Percentiles rank a stretch among this genome's conserved stretches.
These are phyloP conservation scores for Callaeas wilsoni DNA, from an alignment of 2,113 vertebrate genomes.

Conservation along the genomic window DNA sequence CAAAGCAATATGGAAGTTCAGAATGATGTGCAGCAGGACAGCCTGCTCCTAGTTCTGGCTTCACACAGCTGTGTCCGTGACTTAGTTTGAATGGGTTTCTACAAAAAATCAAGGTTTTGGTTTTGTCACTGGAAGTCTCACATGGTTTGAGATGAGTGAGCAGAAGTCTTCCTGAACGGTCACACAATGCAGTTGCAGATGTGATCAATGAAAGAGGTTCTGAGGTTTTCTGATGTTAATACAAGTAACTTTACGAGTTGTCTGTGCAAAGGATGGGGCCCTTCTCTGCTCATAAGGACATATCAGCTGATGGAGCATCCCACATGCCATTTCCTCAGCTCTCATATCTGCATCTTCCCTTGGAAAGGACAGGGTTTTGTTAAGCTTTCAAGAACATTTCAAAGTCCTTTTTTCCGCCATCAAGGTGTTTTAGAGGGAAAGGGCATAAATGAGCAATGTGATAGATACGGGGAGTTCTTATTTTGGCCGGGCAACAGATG, in stretches of 20 bases:
- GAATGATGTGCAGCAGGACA: neutral
- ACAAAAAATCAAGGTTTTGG: neutral
- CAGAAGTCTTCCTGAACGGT: neutral
- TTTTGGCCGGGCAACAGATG: conserved; percentile 35
- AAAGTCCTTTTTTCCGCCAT: neutral
- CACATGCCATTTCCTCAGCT: neutral
- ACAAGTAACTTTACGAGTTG: neutral
- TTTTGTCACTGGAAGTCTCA: neutral
- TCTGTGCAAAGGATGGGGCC: neutral
- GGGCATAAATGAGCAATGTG: neutral
- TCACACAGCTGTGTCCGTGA: neutral
- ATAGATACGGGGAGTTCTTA: conserved; percentile 13
- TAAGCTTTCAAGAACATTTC: neutral
- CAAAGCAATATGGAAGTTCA: neutral
- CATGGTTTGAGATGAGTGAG: neutral
- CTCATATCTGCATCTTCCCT: neutral
- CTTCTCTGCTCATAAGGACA: neutral
- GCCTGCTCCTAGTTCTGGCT: neutral
- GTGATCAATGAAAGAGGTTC: neutral
- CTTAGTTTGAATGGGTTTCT: neutral
- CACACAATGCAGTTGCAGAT: neutral
- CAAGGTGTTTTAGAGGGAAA: conserved; percentile 43
- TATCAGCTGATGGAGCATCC: neutral
- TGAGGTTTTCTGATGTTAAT: neutral
- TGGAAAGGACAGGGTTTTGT: neutral